These are phyloP conservation scores for Temnothorax nylanderi DNA, from an alignment of 1,140 invertebrate species.

Conservation along the genomic window DNA sequence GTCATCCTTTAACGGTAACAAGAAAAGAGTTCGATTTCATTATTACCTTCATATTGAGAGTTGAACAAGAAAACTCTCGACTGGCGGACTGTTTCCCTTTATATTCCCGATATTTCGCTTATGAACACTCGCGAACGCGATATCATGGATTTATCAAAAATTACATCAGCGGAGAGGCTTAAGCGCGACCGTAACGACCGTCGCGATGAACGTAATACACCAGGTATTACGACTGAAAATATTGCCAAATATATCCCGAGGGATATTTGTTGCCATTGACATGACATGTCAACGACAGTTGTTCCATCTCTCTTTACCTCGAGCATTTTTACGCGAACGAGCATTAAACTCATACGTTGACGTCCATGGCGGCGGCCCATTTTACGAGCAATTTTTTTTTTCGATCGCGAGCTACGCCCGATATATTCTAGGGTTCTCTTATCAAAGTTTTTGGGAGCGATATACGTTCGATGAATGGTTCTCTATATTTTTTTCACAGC, in stretches of 20 bases:
- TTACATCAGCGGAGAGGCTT: constrained; percentile 17
- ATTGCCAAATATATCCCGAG: constrained; percentile 6
- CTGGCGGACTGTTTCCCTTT: neutral
- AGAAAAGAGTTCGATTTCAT: constrained; percentile 61
- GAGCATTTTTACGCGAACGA: constrained; percentile 23
- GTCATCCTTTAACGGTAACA: constrained; percentile 57
- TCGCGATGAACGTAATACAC: constrained; percentile 25
- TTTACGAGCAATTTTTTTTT: constrained; percentile 47
- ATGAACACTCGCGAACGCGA: neutral
- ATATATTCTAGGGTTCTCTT: constrained; percentile 50
- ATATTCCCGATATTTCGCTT: constrained; percentile 3
- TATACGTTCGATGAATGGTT: neutral
- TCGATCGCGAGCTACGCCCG: constrained; percentile 12
- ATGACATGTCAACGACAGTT: constrained; percentile 46
- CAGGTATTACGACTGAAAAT: constrained; percentile 45
- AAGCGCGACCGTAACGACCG: neutral
- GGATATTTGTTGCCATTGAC: constrained; percentile 43
- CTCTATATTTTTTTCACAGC: neutral
- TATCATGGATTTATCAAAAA: constrained; percentile 50
- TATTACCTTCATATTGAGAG: constrained; percentile 53
- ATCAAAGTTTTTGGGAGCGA: constrained; percentile 19
- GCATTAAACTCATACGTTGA: constrained; percentile 33
- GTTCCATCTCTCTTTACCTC: constrained; percentile 36
- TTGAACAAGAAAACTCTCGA: constrained; percentile 45
- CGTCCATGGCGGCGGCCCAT: constrained; percentile 23